Conservation (phyloP, 2,797 vertebrate genomes). For the Sebastes variabilis region DNA sequence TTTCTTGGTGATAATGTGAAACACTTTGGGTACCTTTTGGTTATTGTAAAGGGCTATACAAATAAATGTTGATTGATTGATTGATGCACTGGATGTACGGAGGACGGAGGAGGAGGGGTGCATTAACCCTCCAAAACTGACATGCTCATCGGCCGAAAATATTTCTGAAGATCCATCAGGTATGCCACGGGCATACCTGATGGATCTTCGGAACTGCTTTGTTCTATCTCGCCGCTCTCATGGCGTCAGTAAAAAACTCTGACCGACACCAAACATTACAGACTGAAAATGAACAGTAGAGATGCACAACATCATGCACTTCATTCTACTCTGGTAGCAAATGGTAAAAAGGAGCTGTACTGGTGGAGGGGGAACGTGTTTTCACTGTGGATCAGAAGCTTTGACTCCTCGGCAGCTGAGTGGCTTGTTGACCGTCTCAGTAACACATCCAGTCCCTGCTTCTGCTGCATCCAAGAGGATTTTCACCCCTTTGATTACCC, state of each 20-base stretch:
- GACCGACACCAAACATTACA: background rate
- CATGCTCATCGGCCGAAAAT: too few relatives aligned
- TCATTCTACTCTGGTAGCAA: background rate
- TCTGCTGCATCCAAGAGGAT: constrained; percentile 55
- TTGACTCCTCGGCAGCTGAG: constrained; percentile 30
- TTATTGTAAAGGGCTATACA: too few relatives aligned
- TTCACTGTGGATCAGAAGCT: constrained; percentile 32
- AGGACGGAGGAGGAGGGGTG: too few relatives aligned
- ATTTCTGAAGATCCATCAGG: too few relatives aligned
- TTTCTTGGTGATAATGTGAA: too few relatives aligned
- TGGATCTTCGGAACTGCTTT: background rate
- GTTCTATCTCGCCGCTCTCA: background rate
- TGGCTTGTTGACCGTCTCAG: constrained; percentile 48
- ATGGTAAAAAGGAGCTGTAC: background rate
- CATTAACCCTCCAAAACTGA: too few relatives aligned
- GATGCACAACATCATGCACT: background rate
- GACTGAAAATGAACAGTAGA: background rate
- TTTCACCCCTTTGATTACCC: constrained; percentile 40
- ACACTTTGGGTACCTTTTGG: too few relatives aligned
- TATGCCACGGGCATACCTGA: too few relatives aligned
- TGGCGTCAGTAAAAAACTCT: background rate
- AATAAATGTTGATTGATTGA: too few relatives aligned
- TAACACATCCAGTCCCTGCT: constrained; percentile 42
- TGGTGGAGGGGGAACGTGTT: background rate
- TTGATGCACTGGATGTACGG: too few relatives aligned